Evolutionary conservation across 2,113 vertebrate species (phyloP).

Genomic region (Dasypus novemcinctus): DNA sequence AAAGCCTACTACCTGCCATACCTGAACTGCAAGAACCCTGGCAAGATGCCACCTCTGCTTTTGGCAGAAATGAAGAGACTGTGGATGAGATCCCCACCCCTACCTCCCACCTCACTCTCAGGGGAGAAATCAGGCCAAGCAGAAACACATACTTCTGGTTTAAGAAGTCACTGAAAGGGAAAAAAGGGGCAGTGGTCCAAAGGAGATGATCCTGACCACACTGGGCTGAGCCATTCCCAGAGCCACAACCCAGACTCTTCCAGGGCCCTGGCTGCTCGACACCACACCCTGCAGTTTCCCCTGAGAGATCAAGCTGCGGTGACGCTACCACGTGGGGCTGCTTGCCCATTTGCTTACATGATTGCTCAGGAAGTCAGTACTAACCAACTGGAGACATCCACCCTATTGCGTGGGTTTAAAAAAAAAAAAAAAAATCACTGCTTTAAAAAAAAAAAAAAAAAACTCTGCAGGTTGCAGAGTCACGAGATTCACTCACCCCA

Average conservation of each 20-base stretch:
- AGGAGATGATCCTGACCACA: not conserved
- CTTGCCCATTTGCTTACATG: not conserved
- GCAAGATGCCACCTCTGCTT: not conserved
- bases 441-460: not conserved
- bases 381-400: not conserved
- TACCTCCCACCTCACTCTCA: not conserved
- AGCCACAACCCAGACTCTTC: not conserved
- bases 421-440: too few species aligned
- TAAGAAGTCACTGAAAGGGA: not conserved
- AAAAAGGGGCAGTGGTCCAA: not conserved
- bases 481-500: not conserved
- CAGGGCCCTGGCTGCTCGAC: accelerated
- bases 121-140: too few species aligned
- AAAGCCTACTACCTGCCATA: not conserved
- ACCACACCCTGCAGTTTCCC: not conserved
- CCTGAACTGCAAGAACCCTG: not conserved
- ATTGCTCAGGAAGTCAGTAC: too few species aligned
- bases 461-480: not conserved
- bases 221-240: not conserved
- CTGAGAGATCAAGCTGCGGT: not conserved
- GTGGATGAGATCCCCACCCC: not conserved
- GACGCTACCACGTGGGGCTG: too few species aligned
- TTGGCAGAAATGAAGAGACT: not conserved
- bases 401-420: not conserved
- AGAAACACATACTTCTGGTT: not conserved